Percentiles rank a stretch among this genome's conserved stretches.
phyloP scores from a whole-genome alignment of 2,797 vertebrate genomes.

The Sebastes taczanowskii region DNA sequence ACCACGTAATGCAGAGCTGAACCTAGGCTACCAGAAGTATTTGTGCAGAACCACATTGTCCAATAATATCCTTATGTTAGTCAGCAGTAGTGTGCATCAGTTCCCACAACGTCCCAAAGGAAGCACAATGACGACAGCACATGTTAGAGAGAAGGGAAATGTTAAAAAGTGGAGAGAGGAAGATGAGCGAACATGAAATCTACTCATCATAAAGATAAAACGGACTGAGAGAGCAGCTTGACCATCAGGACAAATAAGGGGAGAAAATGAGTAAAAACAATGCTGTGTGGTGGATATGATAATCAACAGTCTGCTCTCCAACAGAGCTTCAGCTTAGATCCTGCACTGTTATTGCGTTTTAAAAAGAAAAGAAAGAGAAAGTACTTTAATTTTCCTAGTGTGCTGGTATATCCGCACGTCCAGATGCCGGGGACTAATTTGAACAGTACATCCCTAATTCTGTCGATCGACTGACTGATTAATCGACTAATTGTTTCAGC shows the following conservation, averaged over 20 bases:
- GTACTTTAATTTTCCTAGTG: not conserved
- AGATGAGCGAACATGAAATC: slow-evolving; percentile 14
- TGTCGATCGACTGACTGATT: not conserved
- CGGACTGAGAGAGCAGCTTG: not conserved
- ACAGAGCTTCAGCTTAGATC: slow-evolving; percentile 2
- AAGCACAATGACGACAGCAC: slow-evolving; percentile 60
- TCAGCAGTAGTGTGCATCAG: slow-evolving; percentile 46
- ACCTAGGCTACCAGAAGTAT: slow-evolving; percentile 18
- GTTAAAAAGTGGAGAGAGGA: slow-evolving; percentile 27
- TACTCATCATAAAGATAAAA: slow-evolving; percentile 1
- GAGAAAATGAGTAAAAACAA: not conserved
- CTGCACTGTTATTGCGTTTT: not conserved
- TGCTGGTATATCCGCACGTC: not conserved
- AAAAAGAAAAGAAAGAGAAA: not conserved
- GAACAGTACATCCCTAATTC: not conserved
- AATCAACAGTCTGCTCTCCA: slow-evolving; percentile 15
- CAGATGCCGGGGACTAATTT: not conserved
- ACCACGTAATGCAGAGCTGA: slow-evolving; percentile 4
- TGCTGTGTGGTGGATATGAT: not conserved
- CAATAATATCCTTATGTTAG: slow-evolving; percentile 37
- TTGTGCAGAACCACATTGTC: slow-evolving; percentile 18
- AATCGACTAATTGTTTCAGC: not conserved
- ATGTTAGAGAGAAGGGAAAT: slow-evolving; percentile 37
- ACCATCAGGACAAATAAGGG: slow-evolving; percentile 1
- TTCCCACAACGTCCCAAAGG: slow-evolving; percentile 59